phyloP scores from a whole-genome alignment of 64 coral and sea anemone genomes.

The Montipora sp. region DNA sequence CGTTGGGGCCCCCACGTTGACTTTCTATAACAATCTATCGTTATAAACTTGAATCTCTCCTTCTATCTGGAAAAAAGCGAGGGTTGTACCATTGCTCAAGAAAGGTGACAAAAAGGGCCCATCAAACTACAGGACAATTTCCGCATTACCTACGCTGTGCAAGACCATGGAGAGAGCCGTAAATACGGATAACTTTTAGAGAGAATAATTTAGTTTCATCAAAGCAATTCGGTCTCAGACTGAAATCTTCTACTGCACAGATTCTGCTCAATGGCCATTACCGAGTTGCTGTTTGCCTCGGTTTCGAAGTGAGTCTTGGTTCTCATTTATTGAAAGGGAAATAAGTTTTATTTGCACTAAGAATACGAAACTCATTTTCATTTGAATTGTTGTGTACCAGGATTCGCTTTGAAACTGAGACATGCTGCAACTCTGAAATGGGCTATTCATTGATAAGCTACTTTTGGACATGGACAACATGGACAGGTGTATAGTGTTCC shows the following conservation, averaged over 20 bases:
- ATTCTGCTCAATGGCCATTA: neutral
- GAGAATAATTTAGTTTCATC: neutral
- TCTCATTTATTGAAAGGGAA: too few relatives aligned
- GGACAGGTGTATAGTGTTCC: too few relatives aligned
- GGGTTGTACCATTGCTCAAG: conserved; percentile 19
- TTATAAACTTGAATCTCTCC: conserved; percentile 17
- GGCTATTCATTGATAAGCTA: too few relatives aligned
- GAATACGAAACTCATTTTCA: too few relatives aligned
- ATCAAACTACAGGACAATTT: conserved; percentile 34
- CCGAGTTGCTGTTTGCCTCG: too few relatives aligned
- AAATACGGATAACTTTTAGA: conserved; percentile 24
- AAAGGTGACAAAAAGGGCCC: conserved; percentile 31
- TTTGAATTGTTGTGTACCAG: too few relatives aligned
- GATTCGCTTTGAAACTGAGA: too few relatives aligned
- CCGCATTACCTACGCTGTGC: conserved; percentile 4
- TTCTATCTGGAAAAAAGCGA: conserved; percentile 44
- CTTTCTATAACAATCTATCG: neutral
- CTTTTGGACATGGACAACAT: too few relatives aligned
- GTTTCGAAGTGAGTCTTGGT: too few relatives aligned
- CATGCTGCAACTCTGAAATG: too few relatives aligned
- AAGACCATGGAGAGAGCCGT: conserved; percentile 16
- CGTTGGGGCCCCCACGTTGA: neutral
- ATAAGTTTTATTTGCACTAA: too few relatives aligned
- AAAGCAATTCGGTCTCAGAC: conserved; percentile 30
- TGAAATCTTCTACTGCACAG: conserved; percentile 55